Evolutionary conservation across 2,888 invertebrate species (phyloP), one percentile per base, ranked within the genome.

Genomic region (Lasiommata megera): DNA sequence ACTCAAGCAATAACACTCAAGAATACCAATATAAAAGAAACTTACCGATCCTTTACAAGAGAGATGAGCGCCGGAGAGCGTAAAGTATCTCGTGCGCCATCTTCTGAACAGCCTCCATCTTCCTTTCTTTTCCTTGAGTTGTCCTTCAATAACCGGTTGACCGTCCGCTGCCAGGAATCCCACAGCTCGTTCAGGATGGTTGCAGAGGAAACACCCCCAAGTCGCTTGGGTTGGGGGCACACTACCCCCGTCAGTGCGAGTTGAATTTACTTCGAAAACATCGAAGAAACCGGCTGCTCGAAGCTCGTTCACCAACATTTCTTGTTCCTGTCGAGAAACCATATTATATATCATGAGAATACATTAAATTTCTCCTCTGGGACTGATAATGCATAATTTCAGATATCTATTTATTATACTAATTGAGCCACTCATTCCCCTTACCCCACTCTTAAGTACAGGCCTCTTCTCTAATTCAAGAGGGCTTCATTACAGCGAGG

Each of bases 131-230:
- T 97, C 97, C 80, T 97, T 97, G 38, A 97, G 86, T 77, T 96
- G 96, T 0, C 97, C 97, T 79, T 97, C 97, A 67, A 97, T 97
- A 70, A 97, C 96, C 36, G 97, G 97, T 74, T 94, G 94, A 16
- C 96, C 95, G 81, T 96, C 95, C 58, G 93, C 93, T 65, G 93
- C 93, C 37, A 97, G 91, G 80, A 97, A 96, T 6, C 96, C 96
- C 3, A 95, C 93, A 6, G 97, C 96, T 65, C 96, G 93, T 80
- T 98, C 98, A 0, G 98, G 98, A 85, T 97, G 97, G 73, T 96
- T 96, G 84, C 98, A 98, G 65, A 98, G 92, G 84, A 98, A 98
- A 83, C 98, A 98, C 53, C 96, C 96, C 98, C 98, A 98, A 48
- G 84, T 76, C 59, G 81, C 81, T 63, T 75, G 77, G 34, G 77